Conservation (phyloP, 1,140 invertebrate genomes). For the Zaprionus camerounensis region DNA sequence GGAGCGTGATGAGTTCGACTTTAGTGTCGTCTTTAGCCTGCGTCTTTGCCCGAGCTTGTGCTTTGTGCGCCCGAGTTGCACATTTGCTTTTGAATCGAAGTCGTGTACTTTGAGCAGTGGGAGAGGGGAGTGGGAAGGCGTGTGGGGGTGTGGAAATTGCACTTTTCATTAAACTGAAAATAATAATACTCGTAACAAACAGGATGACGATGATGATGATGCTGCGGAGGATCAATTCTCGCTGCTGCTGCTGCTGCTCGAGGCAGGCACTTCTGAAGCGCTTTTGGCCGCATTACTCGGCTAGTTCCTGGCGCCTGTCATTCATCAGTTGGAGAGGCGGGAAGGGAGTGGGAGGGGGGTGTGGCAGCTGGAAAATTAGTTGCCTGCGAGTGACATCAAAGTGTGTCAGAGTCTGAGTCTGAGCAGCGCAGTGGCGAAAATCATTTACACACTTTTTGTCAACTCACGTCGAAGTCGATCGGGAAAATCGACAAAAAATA, state of each 20-base stretch:
- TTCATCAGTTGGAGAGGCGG: constrained; percentile 57
- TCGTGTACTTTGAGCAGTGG: constrained; percentile 26
- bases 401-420: constrained; percentile 57
- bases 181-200: constrained; percentile 52
- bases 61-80: constrained; percentile 65
- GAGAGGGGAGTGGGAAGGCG: not conserved
- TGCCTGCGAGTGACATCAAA: constrained; percentile 77
- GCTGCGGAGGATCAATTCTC: constrained; percentile 12
- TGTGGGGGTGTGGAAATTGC: constrained; percentile 49
- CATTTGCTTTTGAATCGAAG: constrained; percentile 66
- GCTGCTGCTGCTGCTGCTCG: not conserved
- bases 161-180: constrained; percentile 77
- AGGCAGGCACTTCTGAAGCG: constrained; percentile 47
- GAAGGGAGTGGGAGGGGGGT: not conserved
- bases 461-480: constrained; percentile 43
- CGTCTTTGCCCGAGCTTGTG: constrained; percentile 14
- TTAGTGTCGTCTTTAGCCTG: constrained; percentile 47
- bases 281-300: constrained; percentile 42
- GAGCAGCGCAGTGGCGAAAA: constrained; percentile 63
- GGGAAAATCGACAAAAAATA: constrained; percentile 8
- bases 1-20: constrained; percentile 35
- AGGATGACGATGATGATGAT: constrained; percentile 30
- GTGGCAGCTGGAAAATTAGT: constrained; percentile 64
- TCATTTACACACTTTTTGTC: constrained; percentile 79
- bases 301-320: constrained; percentile 45